Percentiles rank a stretch among this genome's conserved stretches.
These are phyloP conservation scores for Tuberolachnus salignus DNA, from an alignment of 2,888 invertebrate genomes.

Conservation along the genomic window DNA sequence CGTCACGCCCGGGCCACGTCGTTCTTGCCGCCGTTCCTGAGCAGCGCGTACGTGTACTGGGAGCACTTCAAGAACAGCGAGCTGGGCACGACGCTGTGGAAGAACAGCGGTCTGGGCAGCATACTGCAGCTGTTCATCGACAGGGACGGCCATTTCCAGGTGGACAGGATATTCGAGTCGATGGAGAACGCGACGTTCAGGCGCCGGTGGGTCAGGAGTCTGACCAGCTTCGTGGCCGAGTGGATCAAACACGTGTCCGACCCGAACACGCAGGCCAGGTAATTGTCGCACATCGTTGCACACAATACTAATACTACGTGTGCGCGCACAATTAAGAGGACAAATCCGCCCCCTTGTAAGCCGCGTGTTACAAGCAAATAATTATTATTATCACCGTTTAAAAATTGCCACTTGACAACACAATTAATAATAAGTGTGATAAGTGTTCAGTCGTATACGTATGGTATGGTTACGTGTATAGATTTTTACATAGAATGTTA, in stretches of 20 bases:
- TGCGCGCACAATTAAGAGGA: too few species aligned
- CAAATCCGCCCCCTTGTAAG: too few species aligned
- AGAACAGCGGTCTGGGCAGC: constrained; percentile 74
- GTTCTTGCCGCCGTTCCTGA: constrained; percentile 74
- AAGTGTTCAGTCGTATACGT: too few species aligned
- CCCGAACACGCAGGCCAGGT: constrained; percentile 77
- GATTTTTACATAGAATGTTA: too few species aligned
- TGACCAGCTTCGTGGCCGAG: constrained; percentile 76
- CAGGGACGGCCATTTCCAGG: constrained; percentile 63
- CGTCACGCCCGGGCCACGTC: constrained; percentile 67
- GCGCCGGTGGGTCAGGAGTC: constrained; percentile 78
- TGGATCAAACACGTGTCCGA: constrained; percentile 77
- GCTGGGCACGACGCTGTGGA: constrained; percentile 75
- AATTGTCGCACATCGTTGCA: constrained; percentile 59
- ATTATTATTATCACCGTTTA: too few species aligned
- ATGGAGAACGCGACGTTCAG: constrained; percentile 82
- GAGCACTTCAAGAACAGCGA: constrained; percentile 81
- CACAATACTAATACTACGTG: background rate
- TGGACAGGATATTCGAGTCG: constrained; percentile 75
- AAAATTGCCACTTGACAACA: too few species aligned
- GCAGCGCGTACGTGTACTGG: constrained; percentile 75
- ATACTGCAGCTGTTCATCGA: constrained; percentile 70
- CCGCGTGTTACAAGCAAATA: too few species aligned
- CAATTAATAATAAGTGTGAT: too few species aligned
- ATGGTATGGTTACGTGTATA: too few species aligned